phyloP scores from a whole-genome alignment of 2,888 invertebrate species.

The Abrostola tripartita region DNA sequence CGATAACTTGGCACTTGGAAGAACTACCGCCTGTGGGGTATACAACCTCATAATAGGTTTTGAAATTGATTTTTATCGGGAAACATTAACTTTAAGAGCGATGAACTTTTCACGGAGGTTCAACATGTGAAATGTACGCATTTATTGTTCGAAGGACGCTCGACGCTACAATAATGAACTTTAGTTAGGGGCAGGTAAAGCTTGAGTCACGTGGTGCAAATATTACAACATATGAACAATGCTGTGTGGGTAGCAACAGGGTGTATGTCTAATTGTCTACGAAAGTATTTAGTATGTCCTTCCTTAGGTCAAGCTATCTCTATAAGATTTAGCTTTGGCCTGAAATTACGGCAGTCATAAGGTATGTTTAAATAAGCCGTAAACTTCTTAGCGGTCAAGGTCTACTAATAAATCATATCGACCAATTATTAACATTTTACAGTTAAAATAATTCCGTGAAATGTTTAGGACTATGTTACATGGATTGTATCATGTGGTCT shows the following conservation, averaged over 20 bases:
- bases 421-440: no score
- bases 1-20: slow-evolving; percentile 58
- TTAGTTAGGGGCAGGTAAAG: neutral
- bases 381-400: neutral
- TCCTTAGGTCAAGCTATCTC: no score
- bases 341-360: no score
- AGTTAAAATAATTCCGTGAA: no score
- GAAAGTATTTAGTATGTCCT: no score
- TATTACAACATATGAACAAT: neutral
- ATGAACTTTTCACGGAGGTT: slow-evolving; percentile 23
- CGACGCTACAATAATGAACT: neutral
- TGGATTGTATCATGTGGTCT: neutral
- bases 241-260: no score
- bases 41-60: slow-evolving; percentile 47
- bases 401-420: neutral
- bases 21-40: slow-evolving; percentile 46
- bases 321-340: no score
- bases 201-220: neutral
- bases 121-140: slow-evolving; percentile 9
- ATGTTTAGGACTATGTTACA: neutral
- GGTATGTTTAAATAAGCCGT: neutral
- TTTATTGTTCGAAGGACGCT: neutral
- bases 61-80: slow-evolving; percentile 40
- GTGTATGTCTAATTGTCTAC: no score
- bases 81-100: slow-evolving; percentile 31